Conservation (phyloP, 2,888 invertebrate genomes). For the Nemoura dubitans region DNA sequence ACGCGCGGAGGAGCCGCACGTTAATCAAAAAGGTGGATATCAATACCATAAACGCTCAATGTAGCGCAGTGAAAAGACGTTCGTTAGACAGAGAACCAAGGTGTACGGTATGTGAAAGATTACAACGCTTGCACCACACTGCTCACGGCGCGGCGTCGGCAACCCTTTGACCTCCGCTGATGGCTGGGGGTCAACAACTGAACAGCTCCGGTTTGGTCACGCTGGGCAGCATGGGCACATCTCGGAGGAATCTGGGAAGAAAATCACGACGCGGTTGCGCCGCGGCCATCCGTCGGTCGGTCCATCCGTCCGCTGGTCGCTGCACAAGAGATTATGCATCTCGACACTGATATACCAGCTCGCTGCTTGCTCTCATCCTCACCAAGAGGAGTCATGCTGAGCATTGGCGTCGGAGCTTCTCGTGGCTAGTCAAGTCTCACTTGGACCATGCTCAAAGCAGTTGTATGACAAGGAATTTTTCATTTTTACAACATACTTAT, state of each 20-base stretch:
- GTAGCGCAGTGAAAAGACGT: neutral
- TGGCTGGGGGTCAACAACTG: conserved; percentile 44
- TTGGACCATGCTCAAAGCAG: neutral
- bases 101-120: neutral
- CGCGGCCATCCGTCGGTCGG: neutral
- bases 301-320: neutral
- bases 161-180: conserved; percentile 37
- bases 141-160: neutral
- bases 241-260: neutral
- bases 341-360: neutral
- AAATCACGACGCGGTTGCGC: neutral
- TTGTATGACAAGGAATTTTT: neutral
- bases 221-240: neutral
- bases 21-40: neutral
- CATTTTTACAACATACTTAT: too few relatives aligned
- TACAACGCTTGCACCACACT: neutral
- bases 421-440: too few relatives aligned
- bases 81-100: neutral
- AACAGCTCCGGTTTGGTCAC: conserved; percentile 42
- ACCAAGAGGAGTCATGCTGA: neutral
- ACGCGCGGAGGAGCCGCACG: neutral
- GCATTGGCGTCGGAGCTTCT: neutral
- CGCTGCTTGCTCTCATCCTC: neutral
- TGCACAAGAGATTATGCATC: neutral
- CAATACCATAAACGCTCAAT: neutral